Evolutionary conservation across 2,113 vertebrate species (phyloP), one percentile per base, ranked within the genome.

Genomic region (Caranx ignobilis): DNA sequence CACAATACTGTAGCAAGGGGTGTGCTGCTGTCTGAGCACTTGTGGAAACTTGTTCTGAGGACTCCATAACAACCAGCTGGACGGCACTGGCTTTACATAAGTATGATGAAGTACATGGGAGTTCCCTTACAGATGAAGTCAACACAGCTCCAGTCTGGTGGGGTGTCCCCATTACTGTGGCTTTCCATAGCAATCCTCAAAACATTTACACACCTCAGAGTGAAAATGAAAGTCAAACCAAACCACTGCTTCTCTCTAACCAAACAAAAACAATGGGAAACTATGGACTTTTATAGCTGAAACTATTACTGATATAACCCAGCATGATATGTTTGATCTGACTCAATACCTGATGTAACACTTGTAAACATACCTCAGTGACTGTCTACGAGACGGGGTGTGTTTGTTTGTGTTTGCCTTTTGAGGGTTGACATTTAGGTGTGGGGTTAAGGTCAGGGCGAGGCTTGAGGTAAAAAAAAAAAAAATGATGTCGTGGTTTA

Each of bases 121-220:
- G 84, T 84, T 91, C 73, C 83, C 67, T 69, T 19, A 2, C 2
- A 21, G 2, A 16, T 13, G 5, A 13, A 5, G 13, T n/a, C 34
- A 6, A 39, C 2, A 0, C 0, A n/a, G 4, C 21, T 61, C 8
- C 67, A 77, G 4, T 21, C 11, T 35, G 6, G 5, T 5, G 34
- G 76, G 62, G 73, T 79, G 56, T 82, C 35, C 69, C 9, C 2
- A 0, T 37, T 57, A 43, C 6, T 55, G 8, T 9, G 62, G 64
- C 55, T 90, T 66, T 71, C 82, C 88, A 77, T 87, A 48, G 77
- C 34, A 73, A 78, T 74, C n/a, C 11, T 31, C 52, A 82, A 4
- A 83, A 87, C 66, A 75, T 61, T 60, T 39, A 79, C 45, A 31
- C 15, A 45, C 13, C 35, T 43, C 16, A 4, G n/a, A 43, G 6